Evolutionary conservation across 2,797 vertebrate genomes (phyloP).

Genomic region (Alcedo quadribrachys): DNA sequence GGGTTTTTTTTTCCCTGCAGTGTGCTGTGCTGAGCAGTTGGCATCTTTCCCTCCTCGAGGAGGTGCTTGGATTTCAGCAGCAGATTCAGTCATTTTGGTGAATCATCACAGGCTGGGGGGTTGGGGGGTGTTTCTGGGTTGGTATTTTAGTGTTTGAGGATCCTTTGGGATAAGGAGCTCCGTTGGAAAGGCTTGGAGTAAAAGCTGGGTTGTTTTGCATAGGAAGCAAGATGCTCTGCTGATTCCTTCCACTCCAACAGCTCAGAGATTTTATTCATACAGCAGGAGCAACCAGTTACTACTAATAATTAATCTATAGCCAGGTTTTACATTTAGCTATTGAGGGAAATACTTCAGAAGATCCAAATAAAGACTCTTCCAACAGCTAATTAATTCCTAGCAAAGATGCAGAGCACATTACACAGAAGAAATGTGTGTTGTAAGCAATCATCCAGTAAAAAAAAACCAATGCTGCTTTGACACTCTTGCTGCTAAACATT

Average conservation of each 20-base stretch:
- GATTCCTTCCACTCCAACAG: not conserved
- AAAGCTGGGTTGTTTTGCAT: no score
- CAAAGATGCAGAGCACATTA: not conserved
- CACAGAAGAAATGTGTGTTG: not conserved
- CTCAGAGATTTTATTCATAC: not conserved
- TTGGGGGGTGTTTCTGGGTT: no score
- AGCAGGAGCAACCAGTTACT: not conserved
- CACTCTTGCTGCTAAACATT: not conserved
- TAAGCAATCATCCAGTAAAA: not conserved
- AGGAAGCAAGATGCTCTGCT: not conserved
- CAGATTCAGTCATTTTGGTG: conserved; percentile 6
- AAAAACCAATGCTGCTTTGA: not conserved
- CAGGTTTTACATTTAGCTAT: not conserved
- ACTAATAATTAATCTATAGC: not conserved
- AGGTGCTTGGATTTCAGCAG: not conserved
- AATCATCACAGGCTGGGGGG: not conserved
- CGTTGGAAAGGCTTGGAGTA: not conserved
- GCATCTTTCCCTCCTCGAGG: conserved; percentile 16
- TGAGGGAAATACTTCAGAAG: not conserved
- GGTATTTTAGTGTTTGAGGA: not conserved
- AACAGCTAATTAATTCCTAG: not conserved
- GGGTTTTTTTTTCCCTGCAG: not conserved
- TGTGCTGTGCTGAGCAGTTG: not conserved
- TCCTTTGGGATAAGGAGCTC: conserved; percentile 22
- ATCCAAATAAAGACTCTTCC: not conserved